Evolutionary conservation across 2,113 vertebrate genomes (phyloP).

Genomic region (Eulemur macaco): DNA sequence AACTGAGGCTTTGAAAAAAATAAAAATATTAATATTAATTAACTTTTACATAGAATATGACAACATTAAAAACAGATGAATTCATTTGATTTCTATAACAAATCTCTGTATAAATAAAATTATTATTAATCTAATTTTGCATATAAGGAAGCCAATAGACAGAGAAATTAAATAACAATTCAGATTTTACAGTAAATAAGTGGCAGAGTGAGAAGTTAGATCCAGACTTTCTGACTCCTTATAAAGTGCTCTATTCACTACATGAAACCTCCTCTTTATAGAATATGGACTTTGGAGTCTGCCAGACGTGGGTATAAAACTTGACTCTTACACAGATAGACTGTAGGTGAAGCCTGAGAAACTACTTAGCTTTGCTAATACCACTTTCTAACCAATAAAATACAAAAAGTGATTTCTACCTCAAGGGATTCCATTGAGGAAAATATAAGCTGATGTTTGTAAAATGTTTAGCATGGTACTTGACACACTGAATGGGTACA

Average conservation of each 20-base stretch:
- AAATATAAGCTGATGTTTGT: slow-evolving; percentile 56
- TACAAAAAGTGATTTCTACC: neutral
- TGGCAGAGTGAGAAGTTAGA: neutral
- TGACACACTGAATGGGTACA: neutral
- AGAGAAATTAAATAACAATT: neutral
- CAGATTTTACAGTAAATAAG: neutral
- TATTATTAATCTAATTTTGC: neutral
- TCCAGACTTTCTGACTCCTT: neutral
- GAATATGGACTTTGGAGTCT: neutral
- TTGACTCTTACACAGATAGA: neutral
- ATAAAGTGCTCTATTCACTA: neutral
- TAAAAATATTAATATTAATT: neutral
- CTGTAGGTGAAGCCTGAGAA: neutral
- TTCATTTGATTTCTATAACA: neutral
- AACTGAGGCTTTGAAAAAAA: neutral
- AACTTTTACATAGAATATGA: neutral
- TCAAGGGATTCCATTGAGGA: neutral
- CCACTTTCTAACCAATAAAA: neutral
- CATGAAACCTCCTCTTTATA: neutral
- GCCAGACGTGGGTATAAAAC: neutral
- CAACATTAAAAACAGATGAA: neutral
- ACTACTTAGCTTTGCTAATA: slow-evolving; percentile 5
- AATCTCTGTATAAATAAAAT: neutral
- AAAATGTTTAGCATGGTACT: slow-evolving; percentile 14
- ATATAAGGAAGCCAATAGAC: neutral